Conservation (phyloP, 2,797 vertebrate species). For the Bradypodion pumilum region DNA sequence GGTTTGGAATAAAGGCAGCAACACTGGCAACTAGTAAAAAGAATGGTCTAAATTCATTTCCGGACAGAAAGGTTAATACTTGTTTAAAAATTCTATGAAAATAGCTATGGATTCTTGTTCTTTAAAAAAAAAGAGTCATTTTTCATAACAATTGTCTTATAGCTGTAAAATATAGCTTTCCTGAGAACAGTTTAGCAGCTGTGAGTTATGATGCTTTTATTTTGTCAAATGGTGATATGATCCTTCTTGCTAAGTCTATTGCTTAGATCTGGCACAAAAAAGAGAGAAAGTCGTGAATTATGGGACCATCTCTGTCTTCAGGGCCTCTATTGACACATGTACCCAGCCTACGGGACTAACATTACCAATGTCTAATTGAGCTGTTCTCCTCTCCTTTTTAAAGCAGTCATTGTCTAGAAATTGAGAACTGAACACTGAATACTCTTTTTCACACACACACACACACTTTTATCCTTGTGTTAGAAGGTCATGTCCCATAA, state of each 20-base stretch:
- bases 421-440: no score
- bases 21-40: not conserved
- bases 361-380: not conserved
- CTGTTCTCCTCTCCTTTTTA: not conserved
- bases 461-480: no score
- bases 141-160: not conserved
- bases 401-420: not conserved
- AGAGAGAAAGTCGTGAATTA: not conserved
- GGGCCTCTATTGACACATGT: not conserved
- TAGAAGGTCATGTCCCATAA: no score
- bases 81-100: slow-evolving; percentile 3
- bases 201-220: slow-evolving; percentile 5
- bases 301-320: not conserved
- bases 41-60: not conserved
- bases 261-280: not conserved
- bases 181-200: not conserved
- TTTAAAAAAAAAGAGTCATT: not conserved
- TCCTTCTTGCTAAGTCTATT: not conserved
- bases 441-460: no score
- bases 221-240: slow-evolving; percentile 14
- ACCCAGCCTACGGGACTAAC: not conserved
- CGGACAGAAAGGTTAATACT: not conserved
- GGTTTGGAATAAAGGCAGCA: not conserved
- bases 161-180: not conserved
- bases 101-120: not conserved